Evolutionary conservation across 2,797 vertebrate species (phyloP).

Genomic region (Schizopygopsis malacanthus): DNA sequence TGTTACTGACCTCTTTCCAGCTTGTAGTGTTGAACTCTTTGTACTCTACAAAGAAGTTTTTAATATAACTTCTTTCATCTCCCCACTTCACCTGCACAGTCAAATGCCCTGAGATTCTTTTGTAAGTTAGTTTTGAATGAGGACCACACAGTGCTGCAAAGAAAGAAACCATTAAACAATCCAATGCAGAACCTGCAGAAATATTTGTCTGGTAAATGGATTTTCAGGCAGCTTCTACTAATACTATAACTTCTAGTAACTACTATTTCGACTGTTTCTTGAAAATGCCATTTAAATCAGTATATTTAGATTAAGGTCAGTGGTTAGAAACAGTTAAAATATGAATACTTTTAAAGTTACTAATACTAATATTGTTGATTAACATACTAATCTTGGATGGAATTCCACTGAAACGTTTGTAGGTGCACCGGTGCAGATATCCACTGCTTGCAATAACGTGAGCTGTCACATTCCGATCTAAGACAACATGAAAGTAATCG

Average conservation of each 20-base stretch:
- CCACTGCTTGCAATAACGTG: conserved; percentile 61
- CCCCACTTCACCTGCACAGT: conserved; percentile 65
- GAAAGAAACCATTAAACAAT: not conserved
- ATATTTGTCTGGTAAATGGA: not conserved
- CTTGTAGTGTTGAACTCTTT: conserved; percentile 36
- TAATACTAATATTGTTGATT: not conserved
- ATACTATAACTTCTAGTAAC: not conserved
- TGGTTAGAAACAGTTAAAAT: not conserved
- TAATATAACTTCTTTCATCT: not conserved
- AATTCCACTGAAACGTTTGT: conserved; percentile 63
- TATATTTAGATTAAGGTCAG: not conserved
- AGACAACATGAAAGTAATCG: accelerated
- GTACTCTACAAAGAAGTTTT: conserved; percentile 64
- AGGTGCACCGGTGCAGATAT: conserved; percentile 62
- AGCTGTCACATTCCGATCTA: accelerated
- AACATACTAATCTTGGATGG: conserved; percentile 63
- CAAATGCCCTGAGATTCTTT: conserved; percentile 63
- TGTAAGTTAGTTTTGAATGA: conserved; percentile 54
- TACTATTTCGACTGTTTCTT: not conserved
- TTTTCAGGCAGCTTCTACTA: not conserved
- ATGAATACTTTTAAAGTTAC: not conserved
- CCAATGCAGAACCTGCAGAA: not conserved
- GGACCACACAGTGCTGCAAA: conserved; percentile 74
- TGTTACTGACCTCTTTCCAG: conserved; percentile 70
- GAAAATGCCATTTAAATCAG: not conserved